Evolutionary conservation across 2,888 invertebrate species (phyloP), one percentile per base, ranked within the genome.

Genomic region (Eupithecia insigniata): DNA sequence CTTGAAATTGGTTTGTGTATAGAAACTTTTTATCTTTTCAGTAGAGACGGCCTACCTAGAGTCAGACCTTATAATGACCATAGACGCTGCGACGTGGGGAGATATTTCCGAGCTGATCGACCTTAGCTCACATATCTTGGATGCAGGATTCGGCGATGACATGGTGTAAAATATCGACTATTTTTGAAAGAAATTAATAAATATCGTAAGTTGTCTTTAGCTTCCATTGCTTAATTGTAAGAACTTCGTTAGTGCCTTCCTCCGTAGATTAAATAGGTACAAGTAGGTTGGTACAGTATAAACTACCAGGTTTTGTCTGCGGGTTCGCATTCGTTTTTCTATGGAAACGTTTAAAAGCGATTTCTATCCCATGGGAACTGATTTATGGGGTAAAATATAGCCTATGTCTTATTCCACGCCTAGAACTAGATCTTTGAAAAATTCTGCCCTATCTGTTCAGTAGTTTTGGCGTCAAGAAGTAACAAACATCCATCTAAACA

Each of bases 31-130:
- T 60, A 12, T 60, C 61, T 8, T 69, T 80, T 51, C 78, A 92
- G 92, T 90, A 61, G 90, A 92, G 79, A 84, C 88, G 1, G 88
- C 89, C 0, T 88, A 88, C 67, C 73, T 92, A 36, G 87, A 90
- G 74, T 87, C 86, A 0, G 90, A 92, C 60, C 66, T 92, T 71
- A 73, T 92, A 74, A 75, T 85, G 70, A 83, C 82, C 7, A 83
- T 92, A 1, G 85, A 89, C 69, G 81, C 87, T 0, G 65, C 80
- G 0, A 87, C 90, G 0, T 93, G 93, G 92, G 78, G 81, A 69
- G 79, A 91, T 2, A 86, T 91, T 51, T 82, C 88, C 0, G 84
- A 90, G 26, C 82, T 91, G 1, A 88, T 90, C 8, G 89, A 88
- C 12, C 75, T 87, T 0, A 79, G 84, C 0, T 71, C 83, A 0